Base-by-base conservation (phyloP, 2,113 vertebrate species). In the Candoia aspera region DNA sequence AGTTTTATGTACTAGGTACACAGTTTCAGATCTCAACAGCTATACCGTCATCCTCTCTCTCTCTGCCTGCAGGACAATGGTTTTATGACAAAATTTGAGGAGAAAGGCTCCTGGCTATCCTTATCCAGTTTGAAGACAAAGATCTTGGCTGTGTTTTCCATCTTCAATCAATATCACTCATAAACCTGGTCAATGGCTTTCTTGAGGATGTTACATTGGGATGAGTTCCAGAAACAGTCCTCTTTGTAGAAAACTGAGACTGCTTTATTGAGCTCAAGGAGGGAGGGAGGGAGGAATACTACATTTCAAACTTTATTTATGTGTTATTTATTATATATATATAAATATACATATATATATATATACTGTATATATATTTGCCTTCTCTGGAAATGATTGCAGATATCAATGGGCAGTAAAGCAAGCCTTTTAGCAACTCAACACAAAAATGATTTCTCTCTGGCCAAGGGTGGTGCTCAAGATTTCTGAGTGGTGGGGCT, bases 51-150 rank as follows among this genome's bases (percentile, higher is more conserved):
- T 46, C 54, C 90, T 89, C 93, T 46, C 12, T 33, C 42, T 68
- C 12, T 64, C 21, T 53, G 26, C 46, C 92, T 79, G 26, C 2
- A 98, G 97, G 97, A 98, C 95, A 95, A 97, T 0, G 97, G 97
- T 73, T 98, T 98, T 89, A 93, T 97, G 42, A 95, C 86, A 0
- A 97, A 97, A 92, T 98, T 98, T 93, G 97, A 97, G 94, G 95
- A 95, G 6, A 94, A 91, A 90, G 94, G 91, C 60, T 93, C 95
- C 60, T 97, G 96, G 96, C 91, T 96, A 58, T 96, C 94, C 4
- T 95, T 98, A 83, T 94, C 95, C 92, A 97, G 95, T 93, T 90
- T 97, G 12, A 94, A 90, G 59, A 94, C 94, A 60, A 94, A 95
- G 60, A 89, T 97, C 68, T 83, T 95, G 59, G 92, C 94, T 73